phyloP scores from a whole-genome alignment of 1,140 invertebrate genomes.

The Battus philenor region DNA sequence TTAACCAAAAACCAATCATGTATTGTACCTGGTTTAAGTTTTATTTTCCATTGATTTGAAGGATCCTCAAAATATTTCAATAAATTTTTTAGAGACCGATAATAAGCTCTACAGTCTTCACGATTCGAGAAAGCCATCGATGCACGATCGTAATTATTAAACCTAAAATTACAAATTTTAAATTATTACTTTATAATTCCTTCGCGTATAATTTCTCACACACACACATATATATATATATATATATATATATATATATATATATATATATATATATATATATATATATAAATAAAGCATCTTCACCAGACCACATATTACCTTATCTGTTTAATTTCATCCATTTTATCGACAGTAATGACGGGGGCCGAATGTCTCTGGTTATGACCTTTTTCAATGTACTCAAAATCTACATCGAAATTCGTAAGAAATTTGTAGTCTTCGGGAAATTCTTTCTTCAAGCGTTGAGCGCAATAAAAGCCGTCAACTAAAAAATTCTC shows the following conservation, averaged over 20 bases:
- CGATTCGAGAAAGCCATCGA: conserved; percentile 75
- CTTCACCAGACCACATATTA: no score
- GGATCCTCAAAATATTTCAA: conserved; percentile 73
- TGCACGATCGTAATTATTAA: conserved; percentile 83
- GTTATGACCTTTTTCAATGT: conserved; percentile 77
- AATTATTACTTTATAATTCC: no score
- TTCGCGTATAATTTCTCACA: no score
- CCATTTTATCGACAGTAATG: conserved; percentile 72
- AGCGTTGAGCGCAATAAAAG: conserved; percentile 78
- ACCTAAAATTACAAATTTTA: no score
- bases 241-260: no score
- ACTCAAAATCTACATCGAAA: conserved; percentile 79
- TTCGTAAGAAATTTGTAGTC: conserved; percentile 77
- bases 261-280: no score
- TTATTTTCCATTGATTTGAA: conserved; percentile 77
- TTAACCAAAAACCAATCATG: no score
- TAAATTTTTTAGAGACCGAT: conserved; percentile 77
- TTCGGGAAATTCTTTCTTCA: conserved; percentile 72
- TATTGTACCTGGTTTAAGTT: conserved; percentile 78
- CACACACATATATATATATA: no score
- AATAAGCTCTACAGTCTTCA: conserved; percentile 77
- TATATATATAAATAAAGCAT: no score
- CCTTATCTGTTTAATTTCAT: conserved; percentile 77
- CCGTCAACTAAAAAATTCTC: conserved; percentile 84
- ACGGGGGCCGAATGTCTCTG: conserved; percentile 74